Evolutionary conservation across 2,888 invertebrate genomes (phyloP), one percentile per base, ranked within the genome.

Genomic region (Caenorhabditis macrosperma): DNA sequence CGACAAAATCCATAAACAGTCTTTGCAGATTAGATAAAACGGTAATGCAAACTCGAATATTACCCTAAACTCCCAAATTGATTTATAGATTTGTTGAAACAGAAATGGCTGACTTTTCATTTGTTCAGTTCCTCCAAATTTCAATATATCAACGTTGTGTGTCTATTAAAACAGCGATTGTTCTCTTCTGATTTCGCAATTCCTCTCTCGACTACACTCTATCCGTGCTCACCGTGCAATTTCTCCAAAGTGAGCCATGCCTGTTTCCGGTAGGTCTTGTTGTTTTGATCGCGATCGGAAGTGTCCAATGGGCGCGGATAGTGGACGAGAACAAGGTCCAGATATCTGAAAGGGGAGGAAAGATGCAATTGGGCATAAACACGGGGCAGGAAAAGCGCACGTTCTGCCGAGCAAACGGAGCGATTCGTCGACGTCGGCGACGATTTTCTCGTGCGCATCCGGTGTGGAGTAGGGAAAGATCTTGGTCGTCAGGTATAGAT

Each of bases 231-330:
- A 81, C 88, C 82, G n/a, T 94, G 93, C 0, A 91, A 81, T 69
- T 93, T 92, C 9, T 93, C 93, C 85, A 95, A 90, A 15, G 93
- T 93, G 59, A 91, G 89, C 95, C 95, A 95, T 50, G 94, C 94
- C 61, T 92, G 91, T 38, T 92, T 91, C 17, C 95, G 92, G 87
- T 94, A 94, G 24, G 91, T 91, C 1, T 91, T 85, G 86, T 93
- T 93, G 15, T 91, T 91, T 10, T 92, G 91, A 94, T 87, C 85
- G 0, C 76, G 55, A 50, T 85, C 82, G 6, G 92, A 90, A 41
- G 93, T 84, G 52, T 93, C 93, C 20, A 93, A 91, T 20, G 93
- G 92, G 9, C 94, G 94, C 50, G 95, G 95, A 93, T 95, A 95
- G 90, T 95, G 95, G 76, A 95, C 94, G 60, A 95, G 92, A 12